Evolutionary conservation across 2,888 invertebrate species (phyloP).

Genomic region (Metacarcinus magister): DNA sequence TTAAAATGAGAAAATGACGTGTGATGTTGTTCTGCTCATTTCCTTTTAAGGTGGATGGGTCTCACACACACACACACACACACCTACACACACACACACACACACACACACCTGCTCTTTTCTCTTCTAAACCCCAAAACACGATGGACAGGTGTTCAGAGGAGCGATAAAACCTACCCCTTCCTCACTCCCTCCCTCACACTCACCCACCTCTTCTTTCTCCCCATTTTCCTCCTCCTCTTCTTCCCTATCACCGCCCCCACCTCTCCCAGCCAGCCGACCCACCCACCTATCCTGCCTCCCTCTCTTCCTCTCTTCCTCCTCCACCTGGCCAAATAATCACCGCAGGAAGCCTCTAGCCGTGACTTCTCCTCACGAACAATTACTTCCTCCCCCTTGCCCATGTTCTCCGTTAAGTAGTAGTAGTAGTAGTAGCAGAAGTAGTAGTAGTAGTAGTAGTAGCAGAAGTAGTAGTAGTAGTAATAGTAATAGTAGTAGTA

Average conservation of each 20-base stretch:
- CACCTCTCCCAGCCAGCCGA: neutral
- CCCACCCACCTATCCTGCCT: neutral
- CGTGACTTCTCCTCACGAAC: constrained; percentile 6
- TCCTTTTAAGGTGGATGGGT: neutral
- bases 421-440: neutral
- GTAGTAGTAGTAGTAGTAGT: neutral
- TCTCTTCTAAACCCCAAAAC: constrained; percentile 8
- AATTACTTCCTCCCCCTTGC: neutral
- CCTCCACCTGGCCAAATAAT: constrained; percentile 41
- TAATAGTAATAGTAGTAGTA: too few species aligned
- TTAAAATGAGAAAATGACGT: too few species aligned
- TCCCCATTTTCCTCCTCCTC: neutral
- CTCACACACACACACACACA: too few species aligned
- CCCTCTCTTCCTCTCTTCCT: neutral
- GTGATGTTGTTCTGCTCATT: neutral
- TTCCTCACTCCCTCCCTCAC: neutral
- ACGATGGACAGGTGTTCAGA: neutral
- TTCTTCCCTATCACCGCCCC: neutral
- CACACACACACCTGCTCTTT: constrained; percentile 22
- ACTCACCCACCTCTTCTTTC: neutral
- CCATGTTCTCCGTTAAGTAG: neutral
- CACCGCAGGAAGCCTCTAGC: neutral
- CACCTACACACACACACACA: neutral
- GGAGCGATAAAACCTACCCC: neutral
- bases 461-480: neutral